These are phyloP conservation scores for Neria commutata DNA, from an alignment of 2,888 invertebrate species.

Conservation along the genomic window DNA sequence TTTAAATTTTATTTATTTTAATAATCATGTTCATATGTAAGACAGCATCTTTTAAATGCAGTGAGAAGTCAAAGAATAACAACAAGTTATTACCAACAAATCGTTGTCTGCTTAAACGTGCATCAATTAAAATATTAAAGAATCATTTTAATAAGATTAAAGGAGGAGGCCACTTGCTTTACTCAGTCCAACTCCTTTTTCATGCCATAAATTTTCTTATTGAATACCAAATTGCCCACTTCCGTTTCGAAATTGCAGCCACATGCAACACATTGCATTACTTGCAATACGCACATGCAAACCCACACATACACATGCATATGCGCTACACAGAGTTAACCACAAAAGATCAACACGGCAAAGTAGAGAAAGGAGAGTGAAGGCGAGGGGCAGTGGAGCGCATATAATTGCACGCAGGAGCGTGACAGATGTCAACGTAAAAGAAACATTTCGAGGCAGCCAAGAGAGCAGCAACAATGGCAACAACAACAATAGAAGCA, in stretches of 20 bases:
- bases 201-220: conserved; percentile 13
- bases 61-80: too few species aligned
- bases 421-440: conserved; percentile 44
- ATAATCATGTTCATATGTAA: too few species aligned
- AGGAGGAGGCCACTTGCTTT: too few species aligned
- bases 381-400: conserved; percentile 37
- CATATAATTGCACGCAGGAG: conserved; percentile 42
- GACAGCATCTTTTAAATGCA: too few species aligned
- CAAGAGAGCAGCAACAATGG: background rate
- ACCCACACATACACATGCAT: background rate
- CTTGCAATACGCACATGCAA: background rate
- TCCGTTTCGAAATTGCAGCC: background rate
- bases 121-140: too few species aligned
- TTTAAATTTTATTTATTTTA: too few species aligned
- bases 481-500: conserved; percentile 15
- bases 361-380: conserved; percentile 25
- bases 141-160: too few species aligned
- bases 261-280: background rate
- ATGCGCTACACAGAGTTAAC: background rate
- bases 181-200: too few species aligned
- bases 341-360: conserved; percentile 15
- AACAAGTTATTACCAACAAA: too few species aligned
- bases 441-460: conserved; percentile 33
- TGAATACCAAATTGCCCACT: conserved; percentile 7
- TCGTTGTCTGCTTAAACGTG: too few species aligned